A percentile compares a stretch with the other conserved stretches of the same genome.
Evolutionary conservation across 30 jellyfish, hydroid and myxozoan species (phyloP).

Genomic region (Pelagia noctiluca): DNA sequence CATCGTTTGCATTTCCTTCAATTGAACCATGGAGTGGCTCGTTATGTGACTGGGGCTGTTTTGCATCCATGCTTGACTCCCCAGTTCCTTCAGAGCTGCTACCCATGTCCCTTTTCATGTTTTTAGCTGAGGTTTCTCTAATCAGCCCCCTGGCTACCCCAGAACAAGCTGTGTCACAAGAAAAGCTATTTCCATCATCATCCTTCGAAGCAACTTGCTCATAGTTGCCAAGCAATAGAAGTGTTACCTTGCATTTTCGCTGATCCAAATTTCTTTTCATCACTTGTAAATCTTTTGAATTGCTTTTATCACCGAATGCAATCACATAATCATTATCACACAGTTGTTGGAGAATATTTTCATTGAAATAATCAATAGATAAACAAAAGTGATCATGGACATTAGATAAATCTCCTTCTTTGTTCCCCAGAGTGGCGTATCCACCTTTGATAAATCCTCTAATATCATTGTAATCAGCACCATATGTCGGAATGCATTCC

Average conservation of each 20-base stretch:
- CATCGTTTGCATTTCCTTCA: no score
- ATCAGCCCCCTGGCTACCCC: no score
- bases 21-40: no score
- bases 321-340: background rate
- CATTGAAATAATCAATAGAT: background rate
- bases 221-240: background rate
- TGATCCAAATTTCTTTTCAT: background rate
- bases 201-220: background rate
- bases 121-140: no score
- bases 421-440: background rate
- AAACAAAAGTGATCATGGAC: background rate
- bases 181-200: background rate
- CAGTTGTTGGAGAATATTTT: background rate
- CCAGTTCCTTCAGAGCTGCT: no score
- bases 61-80: no score
- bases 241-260: background rate
- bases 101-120: no score
- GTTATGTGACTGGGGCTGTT: no score
- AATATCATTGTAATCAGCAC: conserved; percentile 11
- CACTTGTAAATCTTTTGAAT: background rate
- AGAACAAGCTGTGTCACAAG: no score
- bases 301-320: background rate
- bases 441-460: conserved; percentile 21
- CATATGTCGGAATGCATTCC: conserved; percentile 53
- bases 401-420: background rate